These are phyloP conservation scores for Balanococcus diminutus DNA, from an alignment of 2,888 invertebrate genomes.

Conservation along the genomic window DNA sequence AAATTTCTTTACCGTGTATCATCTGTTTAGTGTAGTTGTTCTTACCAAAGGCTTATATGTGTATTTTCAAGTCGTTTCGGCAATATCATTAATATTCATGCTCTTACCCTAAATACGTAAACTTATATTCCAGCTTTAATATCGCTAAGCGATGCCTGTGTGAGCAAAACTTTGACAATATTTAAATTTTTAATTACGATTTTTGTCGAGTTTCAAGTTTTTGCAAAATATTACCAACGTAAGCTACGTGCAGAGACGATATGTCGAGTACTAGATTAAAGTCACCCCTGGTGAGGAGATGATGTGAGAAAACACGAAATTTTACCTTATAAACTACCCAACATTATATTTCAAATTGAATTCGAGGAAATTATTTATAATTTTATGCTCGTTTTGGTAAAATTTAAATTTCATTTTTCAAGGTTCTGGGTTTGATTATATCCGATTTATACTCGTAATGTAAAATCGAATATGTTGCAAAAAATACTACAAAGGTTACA, in stretches of 20 bases:
- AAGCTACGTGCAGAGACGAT: not conserved
- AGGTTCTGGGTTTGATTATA: not conserved
- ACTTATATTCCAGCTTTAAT: not conserved
- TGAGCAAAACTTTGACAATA: not conserved
- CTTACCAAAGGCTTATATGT: not conserved
- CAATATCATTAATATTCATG: constrained; percentile 27
- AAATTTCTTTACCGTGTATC: not conserved
- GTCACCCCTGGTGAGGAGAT: not conserved
- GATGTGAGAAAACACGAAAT: too few species aligned
- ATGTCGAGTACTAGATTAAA: not conserved
- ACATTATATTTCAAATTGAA: not conserved
- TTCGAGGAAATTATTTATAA: not conserved
- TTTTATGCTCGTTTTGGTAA: not conserved
- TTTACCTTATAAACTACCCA: too few species aligned
- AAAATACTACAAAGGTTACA: not conserved
- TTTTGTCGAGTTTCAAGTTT: not conserved
- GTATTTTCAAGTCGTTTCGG: not conserved
- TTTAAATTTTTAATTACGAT: constrained; percentile 14
- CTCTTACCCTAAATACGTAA: not conserved
- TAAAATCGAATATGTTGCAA: not conserved
- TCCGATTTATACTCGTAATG: not conserved
- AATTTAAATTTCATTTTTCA: not conserved
- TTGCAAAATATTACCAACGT: not conserved
- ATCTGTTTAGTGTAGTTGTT: not conserved
- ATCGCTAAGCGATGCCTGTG: not conserved